phyloP scores from a whole-genome alignment of 2,797 vertebrate genomes.

The Platyrinchus mystaceus region DNA sequence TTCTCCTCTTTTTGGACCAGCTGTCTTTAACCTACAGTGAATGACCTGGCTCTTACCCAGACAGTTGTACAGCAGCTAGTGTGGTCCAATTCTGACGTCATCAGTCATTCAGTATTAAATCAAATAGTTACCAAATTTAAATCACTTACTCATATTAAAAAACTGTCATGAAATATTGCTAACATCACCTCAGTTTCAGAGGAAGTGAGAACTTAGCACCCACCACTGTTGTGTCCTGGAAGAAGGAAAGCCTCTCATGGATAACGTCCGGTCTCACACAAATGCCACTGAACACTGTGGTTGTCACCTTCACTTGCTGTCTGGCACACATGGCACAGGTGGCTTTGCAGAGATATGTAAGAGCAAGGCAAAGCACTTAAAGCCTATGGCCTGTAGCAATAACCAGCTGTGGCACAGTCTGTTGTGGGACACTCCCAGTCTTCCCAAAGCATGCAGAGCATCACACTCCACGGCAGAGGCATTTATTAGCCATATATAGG shows the following conservation, averaged over 20 bases:
- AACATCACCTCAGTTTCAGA: background rate
- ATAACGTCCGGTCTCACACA: fast-evolving
- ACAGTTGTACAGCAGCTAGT: background rate
- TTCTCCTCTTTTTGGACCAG: background rate
- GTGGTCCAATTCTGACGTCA: background rate
- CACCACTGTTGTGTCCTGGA: background rate
- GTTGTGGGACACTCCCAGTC: background rate
- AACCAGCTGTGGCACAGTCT: background rate
- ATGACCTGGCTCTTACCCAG: background rate
- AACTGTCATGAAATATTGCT: background rate
- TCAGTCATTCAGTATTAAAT: background rate
- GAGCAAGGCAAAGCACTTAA: background rate
- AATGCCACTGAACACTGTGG: background rate
- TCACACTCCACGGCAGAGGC: background rate
- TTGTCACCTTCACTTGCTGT: background rate
- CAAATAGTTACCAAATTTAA: background rate
- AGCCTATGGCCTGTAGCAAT: fast-evolving
- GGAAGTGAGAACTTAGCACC: background rate
- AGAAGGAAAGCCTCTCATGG: background rate
- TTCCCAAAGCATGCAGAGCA: background rate
- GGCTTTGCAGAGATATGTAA: background rate
- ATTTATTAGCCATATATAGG: background rate
- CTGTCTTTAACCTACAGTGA: background rate
- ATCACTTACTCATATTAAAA: background rate
- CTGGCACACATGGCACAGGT: background rate